Conservation (phyloP, 2,797 vertebrate genomes). For the Sebastes umbrosus region DNA sequence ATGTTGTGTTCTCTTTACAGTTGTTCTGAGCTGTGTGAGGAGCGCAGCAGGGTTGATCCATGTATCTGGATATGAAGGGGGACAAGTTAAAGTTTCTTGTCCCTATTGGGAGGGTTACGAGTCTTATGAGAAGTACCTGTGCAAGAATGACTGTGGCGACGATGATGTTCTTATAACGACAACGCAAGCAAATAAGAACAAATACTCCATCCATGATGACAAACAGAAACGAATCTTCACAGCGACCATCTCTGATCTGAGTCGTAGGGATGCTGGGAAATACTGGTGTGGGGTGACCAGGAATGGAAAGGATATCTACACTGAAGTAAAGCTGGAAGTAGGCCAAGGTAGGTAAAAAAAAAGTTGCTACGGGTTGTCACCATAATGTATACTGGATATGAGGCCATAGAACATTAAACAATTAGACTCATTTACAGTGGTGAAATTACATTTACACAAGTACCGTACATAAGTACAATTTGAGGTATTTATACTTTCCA, state of each 20-base stretch:
- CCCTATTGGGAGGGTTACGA: background rate
- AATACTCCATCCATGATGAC: constrained; percentile 47
- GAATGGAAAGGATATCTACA: constrained; percentile 7
- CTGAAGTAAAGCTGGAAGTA: constrained; percentile 39
- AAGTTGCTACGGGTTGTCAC: background rate
- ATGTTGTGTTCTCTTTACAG: constrained; percentile 12
- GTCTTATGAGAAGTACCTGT: constrained; percentile 63
- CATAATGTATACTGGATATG: background rate
- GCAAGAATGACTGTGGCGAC: constrained; percentile 14
- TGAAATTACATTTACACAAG: background rate
- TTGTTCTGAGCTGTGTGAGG: background rate
- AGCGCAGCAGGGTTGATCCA: background rate
- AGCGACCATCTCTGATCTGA: constrained; percentile 34
- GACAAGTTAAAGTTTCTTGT: constrained; percentile 21
- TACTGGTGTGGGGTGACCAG: constrained; percentile 59
- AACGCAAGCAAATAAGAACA: background rate
- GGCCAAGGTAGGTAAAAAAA: constrained; percentile 16
- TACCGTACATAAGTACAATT: background rate
- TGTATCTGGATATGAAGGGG: constrained; percentile 37
- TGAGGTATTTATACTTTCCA: background rate
- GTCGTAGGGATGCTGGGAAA: background rate
- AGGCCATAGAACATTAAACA: background rate
- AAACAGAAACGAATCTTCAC: background rate
- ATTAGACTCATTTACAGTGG: background rate
- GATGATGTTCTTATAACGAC: constrained; percentile 44